These are phyloP conservation scores for Cairina moschata DNA, from an alignment of 2,113 vertebrate genomes.

Conservation along the genomic window DNA sequence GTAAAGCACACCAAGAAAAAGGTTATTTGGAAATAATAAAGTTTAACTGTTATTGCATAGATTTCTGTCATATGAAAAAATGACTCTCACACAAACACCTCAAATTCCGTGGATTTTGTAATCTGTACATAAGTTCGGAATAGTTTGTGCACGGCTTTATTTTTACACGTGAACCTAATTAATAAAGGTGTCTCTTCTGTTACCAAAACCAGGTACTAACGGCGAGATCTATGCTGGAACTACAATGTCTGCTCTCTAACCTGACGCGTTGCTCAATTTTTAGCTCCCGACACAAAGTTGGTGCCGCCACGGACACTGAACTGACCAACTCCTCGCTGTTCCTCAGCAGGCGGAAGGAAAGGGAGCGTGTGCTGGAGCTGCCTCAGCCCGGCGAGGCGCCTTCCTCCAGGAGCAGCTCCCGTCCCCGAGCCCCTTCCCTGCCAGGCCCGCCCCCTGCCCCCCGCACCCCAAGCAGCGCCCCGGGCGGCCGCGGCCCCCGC, in stretches of 20 bases:
- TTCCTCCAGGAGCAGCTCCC: no score
- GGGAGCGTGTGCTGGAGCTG: not conserved
- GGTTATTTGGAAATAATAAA: not conserved
- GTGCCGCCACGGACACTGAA: not conserved
- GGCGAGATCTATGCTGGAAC: not conserved
- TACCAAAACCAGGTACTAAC: not conserved
- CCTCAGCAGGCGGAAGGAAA: not conserved
- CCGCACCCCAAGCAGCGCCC: not conserved
- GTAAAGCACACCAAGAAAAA: not conserved
- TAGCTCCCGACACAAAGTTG: accelerated
- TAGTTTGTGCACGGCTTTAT: accelerated
- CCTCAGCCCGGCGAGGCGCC: not conserved
- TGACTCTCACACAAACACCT: not conserved
- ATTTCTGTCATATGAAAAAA: not conserved
- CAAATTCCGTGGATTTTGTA: not conserved
- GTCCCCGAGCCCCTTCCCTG: not conserved
- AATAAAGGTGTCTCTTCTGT: not conserved
- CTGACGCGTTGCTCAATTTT: not conserved
- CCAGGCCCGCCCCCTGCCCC: not conserved
- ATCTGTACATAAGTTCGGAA: not conserved
- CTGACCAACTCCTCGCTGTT: not conserved
- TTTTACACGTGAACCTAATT: not conserved
- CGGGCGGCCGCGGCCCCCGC: not conserved
- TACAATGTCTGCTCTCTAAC: not conserved
- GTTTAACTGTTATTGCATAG: not conserved